A percentile compares a stretch with the other conserved stretches of the same genome.
These are phyloP conservation scores for Gymnarchus niloticus DNA, from an alignment of 2,113 vertebrate species.

Conservation along the genomic window DNA sequence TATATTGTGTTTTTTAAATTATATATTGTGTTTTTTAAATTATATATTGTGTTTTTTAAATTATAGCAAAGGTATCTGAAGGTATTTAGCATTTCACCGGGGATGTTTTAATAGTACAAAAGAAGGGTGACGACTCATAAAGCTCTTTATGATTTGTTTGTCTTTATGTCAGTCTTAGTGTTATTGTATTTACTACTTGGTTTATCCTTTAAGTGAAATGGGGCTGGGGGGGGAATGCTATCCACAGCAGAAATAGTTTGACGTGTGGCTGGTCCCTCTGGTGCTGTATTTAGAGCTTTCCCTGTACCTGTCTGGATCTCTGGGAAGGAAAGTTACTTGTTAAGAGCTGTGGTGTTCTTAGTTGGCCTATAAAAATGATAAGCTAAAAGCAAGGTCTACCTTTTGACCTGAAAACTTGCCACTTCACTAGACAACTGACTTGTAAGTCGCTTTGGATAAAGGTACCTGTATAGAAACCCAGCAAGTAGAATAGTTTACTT, in stretches of 20 bases:
- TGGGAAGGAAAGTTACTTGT: neutral
- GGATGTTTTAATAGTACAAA: neutral
- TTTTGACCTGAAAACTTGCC: neutral
- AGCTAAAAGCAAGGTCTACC: neutral
- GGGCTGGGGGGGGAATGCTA: neutral
- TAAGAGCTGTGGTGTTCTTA: neutral
- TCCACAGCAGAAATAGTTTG: neutral
- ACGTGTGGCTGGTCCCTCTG: neutral
- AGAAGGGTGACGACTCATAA: neutral
- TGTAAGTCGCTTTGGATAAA: neutral
- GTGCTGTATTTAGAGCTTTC: neutral
- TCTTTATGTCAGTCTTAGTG: neutral
- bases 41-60: too few species aligned
- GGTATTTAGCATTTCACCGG: too few species aligned
- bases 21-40: too few species aligned
- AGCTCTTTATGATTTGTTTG: neutral
- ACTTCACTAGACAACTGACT: neutral
- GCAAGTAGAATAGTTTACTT: too few species aligned
- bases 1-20: too few species aligned
- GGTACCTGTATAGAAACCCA: neutral
- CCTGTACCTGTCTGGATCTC: too few species aligned
- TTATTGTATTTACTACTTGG: neutral
- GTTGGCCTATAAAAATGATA: neutral
- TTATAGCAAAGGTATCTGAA: too few species aligned
- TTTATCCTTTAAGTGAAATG: too few species aligned